Base-by-base conservation (phyloP, 2,888 invertebrate species). In the Coelopa pilipes region DNA sequence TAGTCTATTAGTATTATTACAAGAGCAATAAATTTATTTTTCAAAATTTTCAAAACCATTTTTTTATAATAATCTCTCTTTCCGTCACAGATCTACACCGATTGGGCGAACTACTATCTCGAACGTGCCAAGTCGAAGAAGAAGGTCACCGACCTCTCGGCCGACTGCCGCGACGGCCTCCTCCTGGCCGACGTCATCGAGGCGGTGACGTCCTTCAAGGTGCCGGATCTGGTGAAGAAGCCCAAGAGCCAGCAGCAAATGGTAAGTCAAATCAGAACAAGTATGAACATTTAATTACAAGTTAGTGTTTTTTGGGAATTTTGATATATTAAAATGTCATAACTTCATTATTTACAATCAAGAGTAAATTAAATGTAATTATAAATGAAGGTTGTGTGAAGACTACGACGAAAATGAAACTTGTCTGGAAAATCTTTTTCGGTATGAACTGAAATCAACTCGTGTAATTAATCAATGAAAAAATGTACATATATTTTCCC, bases 91-190 rank as follows among this genome's bases (percentile, higher is more conserved):
- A 97, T 98, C 84, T 98, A 98, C 89, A 97, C 97, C 73, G 97
- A 98, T 89, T 98, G 98, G 98, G 98, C 97, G 67, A 98, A 98
- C 88, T 97, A 98, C 86, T 98, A 98, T 88, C 89, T 98, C 90
- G 97, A 98, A 87, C 94, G 97, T 83, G 94, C 95, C 74, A 92
- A 94, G 79, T 95, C 94, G 80, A 94, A 96, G 81, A 92, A 94
- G 75, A 92, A 94, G 82, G 96, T 97, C 78, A 90, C 90, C 49
- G 95, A 95, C 85, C 91, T 98, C 77, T 97, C 97, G 78, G 90
- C 93, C 72, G 98, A 98, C 89, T 94, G 98, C 87, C 93, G 94
- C 53, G 97, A 98, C 90, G 97, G 97, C 1, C 91, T 97, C 59
- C 90, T 98, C 65, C 90, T 98, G 77, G 96, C 97, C 4, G 97